Evolutionary conservation across 2,797 vertebrate species (phyloP).

Genomic region (Cyprinodon diabolis): DNA sequence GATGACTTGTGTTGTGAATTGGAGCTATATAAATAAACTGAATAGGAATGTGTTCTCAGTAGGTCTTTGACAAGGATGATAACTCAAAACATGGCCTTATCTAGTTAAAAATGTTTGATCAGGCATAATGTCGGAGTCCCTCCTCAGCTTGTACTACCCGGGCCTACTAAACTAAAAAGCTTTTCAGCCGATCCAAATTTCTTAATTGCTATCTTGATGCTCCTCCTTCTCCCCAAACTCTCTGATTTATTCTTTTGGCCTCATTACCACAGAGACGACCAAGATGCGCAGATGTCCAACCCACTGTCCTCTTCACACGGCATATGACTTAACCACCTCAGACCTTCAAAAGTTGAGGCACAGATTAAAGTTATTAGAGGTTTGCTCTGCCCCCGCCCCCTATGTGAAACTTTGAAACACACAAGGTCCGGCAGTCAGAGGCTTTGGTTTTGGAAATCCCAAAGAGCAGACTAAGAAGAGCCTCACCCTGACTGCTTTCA

Average conservation of each 20-base stretch:
- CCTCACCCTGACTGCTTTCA: constrained; percentile 54
- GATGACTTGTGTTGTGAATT: too few species aligned
- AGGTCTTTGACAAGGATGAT: background rate
- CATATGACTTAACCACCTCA: constrained; percentile 60
- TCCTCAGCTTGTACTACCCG: too few species aligned
- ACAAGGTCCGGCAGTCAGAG: constrained; percentile 30
- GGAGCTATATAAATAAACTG: too few species aligned
- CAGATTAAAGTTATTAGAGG: constrained; percentile 57
- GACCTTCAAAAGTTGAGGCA: constrained; percentile 39
- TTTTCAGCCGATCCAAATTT: constrained; percentile 12
- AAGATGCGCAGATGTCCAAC: constrained; percentile 49
- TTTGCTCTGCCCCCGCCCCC: constrained; percentile 30
- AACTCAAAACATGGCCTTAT: background rate
- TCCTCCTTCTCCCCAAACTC: constrained; percentile 27
- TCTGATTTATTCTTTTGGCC: constrained; percentile 40
- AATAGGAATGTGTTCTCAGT: background rate
- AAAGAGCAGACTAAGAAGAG: constrained; percentile 36
- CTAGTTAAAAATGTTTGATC: background rate
- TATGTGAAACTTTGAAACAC: constrained; percentile 24
- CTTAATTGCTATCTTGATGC: constrained; percentile 8
- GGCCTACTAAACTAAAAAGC: constrained; percentile 9
- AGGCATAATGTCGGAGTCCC: background rate
- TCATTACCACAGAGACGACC: constrained; percentile 15
- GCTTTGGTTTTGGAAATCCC: constrained; percentile 26
- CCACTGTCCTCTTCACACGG: constrained; percentile 33